Evolutionary conservation across 2,113 vertebrate genomes (phyloP).

Genomic region (Lates calcarifer): DNA sequence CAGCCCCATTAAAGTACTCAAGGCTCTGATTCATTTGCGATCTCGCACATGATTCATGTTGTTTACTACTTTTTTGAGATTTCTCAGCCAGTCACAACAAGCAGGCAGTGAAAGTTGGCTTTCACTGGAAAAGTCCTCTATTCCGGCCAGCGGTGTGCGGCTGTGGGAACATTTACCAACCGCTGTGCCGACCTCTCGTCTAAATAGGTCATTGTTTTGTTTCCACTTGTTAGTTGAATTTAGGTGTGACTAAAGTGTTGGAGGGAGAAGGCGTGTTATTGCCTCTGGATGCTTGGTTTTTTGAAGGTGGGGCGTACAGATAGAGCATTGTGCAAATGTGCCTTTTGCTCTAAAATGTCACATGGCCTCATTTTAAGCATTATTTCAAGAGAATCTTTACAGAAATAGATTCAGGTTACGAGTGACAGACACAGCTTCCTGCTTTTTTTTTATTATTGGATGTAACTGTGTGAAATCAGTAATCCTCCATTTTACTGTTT

Average conservation of each 20-base stretch:
- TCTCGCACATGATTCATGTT: conserved; percentile 30
- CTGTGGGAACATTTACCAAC: conserved; percentile 62
- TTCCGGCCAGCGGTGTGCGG: conserved; percentile 29
- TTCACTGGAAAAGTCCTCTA: conserved; percentile 35
- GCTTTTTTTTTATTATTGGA: background rate
- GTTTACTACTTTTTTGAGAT: background rate
- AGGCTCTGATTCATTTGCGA: conserved; percentile 26
- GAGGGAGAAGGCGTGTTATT: conserved; percentile 40
- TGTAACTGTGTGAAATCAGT: conserved; percentile 47
- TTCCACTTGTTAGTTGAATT: conserved; percentile 61
- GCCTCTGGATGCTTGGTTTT: conserved; percentile 22
- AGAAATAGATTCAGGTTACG: conserved; percentile 18
- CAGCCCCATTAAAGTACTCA: conserved; percentile 25
- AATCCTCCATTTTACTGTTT: conserved; percentile 50
- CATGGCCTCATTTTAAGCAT: conserved; percentile 26
- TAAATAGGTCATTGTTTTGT: conserved; percentile 76
- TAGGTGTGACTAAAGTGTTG: conserved; percentile 64
- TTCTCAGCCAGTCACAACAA: conserved; percentile 1
- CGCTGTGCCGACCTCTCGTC: conserved; percentile 47
- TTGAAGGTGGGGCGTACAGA: conserved; percentile 34
- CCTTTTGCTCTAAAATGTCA: conserved; percentile 28
- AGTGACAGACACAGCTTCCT: background rate
- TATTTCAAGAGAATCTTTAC: background rate
- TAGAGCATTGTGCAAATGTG: conserved; percentile 23
- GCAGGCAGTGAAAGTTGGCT: conserved; percentile 33